These are phyloP conservation scores for Lepidonotus clava DNA, from an alignment of 2,888 invertebrate species.

Conservation along the genomic window DNA sequence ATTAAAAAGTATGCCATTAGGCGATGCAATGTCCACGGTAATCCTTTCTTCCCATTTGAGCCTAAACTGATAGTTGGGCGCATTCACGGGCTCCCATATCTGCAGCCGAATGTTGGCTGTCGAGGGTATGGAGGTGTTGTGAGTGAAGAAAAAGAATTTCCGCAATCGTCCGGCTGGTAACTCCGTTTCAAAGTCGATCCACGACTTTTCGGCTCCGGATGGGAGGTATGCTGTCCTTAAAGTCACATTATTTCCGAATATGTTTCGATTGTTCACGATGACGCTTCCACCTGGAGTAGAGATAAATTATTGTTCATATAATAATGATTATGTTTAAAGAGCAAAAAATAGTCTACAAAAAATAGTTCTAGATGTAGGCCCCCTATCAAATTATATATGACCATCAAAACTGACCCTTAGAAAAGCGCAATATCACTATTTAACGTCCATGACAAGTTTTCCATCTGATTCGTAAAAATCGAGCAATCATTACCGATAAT, in stretches of 20 bases:
- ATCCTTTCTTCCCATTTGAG: slow-evolving; percentile 59
- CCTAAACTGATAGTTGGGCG: slow-evolving; percentile 43
- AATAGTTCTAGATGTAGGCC: too few species aligned
- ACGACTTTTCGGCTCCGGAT: slow-evolving; percentile 59
- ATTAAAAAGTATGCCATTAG: slow-evolving; percentile 59
- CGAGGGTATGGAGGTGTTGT: slow-evolving; percentile 53
- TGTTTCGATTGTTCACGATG: not conserved
- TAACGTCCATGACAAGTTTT: too few species aligned
- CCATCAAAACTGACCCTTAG: too few species aligned
- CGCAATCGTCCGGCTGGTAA: slow-evolving; percentile 60
- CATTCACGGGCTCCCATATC: slow-evolving; percentile 62
- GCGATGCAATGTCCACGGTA: not conserved
- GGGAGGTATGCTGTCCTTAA: slow-evolving; percentile 56
- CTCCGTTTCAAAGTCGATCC: slow-evolving; percentile 61
- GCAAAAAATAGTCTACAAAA: too few species aligned
- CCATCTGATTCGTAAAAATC: too few species aligned
- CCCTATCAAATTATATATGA: too few species aligned
- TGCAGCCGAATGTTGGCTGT: slow-evolving; percentile 57
- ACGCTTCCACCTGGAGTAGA: slow-evolving; percentile 8
- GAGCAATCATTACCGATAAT: too few species aligned
- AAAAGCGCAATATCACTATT: too few species aligned
- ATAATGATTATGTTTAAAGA: too few species aligned
- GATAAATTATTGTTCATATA: too few species aligned
- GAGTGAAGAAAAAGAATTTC: slow-evolving; percentile 59
- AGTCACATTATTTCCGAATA: slow-evolving; percentile 64